Evolutionary conservation across 2,113 vertebrate species (phyloP).

Genomic region (Hystrix brachyura): DNA sequence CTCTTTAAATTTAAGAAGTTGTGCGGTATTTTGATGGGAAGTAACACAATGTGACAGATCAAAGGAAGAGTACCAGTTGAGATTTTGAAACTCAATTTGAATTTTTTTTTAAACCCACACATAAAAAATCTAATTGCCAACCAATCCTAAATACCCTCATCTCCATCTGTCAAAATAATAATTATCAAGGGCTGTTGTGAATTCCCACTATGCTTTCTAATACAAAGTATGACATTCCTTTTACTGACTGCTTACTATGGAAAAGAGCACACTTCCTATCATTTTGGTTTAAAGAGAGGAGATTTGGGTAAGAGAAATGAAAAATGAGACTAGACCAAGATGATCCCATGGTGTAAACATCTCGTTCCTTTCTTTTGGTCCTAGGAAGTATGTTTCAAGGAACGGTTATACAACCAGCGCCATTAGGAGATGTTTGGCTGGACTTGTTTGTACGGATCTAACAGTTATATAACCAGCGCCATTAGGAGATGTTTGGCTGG

Average conservation of each 20-base stretch:
- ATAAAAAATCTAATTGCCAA: slow-evolving; percentile 52
- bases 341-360: slow-evolving; percentile 41
- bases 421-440: slow-evolving; percentile 61
- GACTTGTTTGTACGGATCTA: slow-evolving; percentile 52
- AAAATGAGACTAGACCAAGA: slow-evolving; percentile 51
- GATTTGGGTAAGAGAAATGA: slow-evolving; percentile 64
- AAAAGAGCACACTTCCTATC: slow-evolving; percentile 19
- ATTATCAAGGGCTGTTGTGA: slow-evolving; percentile 30
- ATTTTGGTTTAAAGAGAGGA: slow-evolving; percentile 38
- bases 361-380: slow-evolving; percentile 62
- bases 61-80: slow-evolving; percentile 47
- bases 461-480: not conserved
- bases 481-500: slow-evolving; percentile 62
- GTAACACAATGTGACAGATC: slow-evolving; percentile 70
- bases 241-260: slow-evolving; percentile 30
- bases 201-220: slow-evolving; percentile 36
- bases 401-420: not conserved
- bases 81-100: slow-evolving; percentile 46
- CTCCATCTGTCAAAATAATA: slow-evolving; percentile 67
- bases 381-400: slow-evolving; percentile 54
- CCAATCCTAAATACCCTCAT: slow-evolving; percentile 28
- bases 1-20: slow-evolving; percentile 65
- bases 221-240: slow-evolving; percentile 25
- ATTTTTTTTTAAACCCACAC: not conserved
- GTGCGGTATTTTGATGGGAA: not conserved